phyloP scores from a whole-genome alignment of 2,888 invertebrate genomes.

The Drosophila anomalata region DNA sequence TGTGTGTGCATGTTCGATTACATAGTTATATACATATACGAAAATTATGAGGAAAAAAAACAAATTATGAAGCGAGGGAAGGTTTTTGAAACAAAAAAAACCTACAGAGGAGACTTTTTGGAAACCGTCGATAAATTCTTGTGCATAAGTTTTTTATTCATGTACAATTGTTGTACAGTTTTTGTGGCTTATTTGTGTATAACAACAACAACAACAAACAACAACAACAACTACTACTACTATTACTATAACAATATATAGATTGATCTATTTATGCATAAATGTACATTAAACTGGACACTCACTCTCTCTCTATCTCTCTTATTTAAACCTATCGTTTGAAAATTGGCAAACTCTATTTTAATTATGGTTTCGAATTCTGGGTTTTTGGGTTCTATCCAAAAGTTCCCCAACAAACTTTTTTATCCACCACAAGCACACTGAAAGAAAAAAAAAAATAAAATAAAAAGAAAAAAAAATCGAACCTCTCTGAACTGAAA shows the following conservation, averaged over 20 bases:
- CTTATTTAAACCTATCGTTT: background rate
- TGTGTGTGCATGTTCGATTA: slow-evolving; percentile 49
- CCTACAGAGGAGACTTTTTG: slow-evolving; percentile 55
- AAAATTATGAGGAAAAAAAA: slow-evolving; percentile 42
- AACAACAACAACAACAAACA: slow-evolving; percentile 35
- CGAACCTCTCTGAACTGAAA: slow-evolving; percentile 64
- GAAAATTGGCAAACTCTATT: background rate
- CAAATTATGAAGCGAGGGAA: background rate
- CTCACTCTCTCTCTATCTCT: background rate
- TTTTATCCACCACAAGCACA: slow-evolving; percentile 14
- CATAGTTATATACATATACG: slow-evolving; percentile 48
- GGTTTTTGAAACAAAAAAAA: slow-evolving; percentile 29
- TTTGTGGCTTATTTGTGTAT: slow-evolving; percentile 78
- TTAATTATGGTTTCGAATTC: slow-evolving; percentile 10
- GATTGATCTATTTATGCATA: slow-evolving; percentile 37
- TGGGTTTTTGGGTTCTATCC: slow-evolving; percentile 12
- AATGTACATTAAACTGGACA: slow-evolving; percentile 32
- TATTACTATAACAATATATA: slow-evolving; percentile 46
- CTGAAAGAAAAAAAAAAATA: background rate
- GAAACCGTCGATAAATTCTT: slow-evolving; percentile 73
- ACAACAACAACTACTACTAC: slow-evolving; percentile 56
- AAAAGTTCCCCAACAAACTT: background rate
- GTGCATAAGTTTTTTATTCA: slow-evolving; percentile 70
- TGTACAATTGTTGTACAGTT: slow-evolving; percentile 54
- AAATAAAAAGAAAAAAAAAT: slow-evolving; percentile 4